phyloP scores from a whole-genome alignment of 53 echinoderm and acorn worm species.

The Henricia sp. region DNA sequence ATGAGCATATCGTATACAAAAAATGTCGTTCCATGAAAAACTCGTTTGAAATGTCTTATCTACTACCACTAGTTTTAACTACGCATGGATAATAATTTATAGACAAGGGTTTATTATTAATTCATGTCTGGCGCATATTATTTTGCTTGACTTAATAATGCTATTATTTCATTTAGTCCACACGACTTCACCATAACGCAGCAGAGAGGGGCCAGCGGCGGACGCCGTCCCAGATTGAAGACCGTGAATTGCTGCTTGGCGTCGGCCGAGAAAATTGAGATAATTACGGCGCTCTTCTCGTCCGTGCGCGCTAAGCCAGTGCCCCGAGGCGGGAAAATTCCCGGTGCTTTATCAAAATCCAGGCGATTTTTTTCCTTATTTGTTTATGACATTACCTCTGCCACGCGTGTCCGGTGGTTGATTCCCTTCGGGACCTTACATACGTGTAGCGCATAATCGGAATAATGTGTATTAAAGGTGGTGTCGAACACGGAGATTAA shows the following conservation, averaged over 20 bases:
- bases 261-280: constrained; percentile 56
- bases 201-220: constrained; percentile 9
- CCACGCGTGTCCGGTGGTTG: not conserved
- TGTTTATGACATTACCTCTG: constrained; percentile 47
- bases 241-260: constrained; percentile 29
- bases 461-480: constrained; percentile 50
- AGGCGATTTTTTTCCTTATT: constrained; percentile 20
- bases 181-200: not conserved
- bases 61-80: no score
- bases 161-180: constrained; percentile 13
- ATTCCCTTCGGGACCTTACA: not conserved
- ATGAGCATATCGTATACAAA: no score
- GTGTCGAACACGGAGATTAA: constrained; percentile 44
- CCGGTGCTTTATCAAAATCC: constrained; percentile 52
- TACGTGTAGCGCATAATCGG: constrained; percentile 52
- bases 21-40: no score
- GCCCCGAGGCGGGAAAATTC: constrained; percentile 29
- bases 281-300: constrained; percentile 46
- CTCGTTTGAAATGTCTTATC: no score
- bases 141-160: constrained; percentile 26
- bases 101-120: no score
- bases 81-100: no score
- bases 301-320: not conserved
- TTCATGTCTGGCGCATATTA: no score
- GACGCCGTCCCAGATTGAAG: constrained; percentile 28